A percentile compares a stretch with the other conserved stretches of the same genome.
These are phyloP conservation scores for Eurystomus glaucurus DNA, from an alignment of 2,797 vertebrate genomes.

Conservation along the genomic window DNA sequence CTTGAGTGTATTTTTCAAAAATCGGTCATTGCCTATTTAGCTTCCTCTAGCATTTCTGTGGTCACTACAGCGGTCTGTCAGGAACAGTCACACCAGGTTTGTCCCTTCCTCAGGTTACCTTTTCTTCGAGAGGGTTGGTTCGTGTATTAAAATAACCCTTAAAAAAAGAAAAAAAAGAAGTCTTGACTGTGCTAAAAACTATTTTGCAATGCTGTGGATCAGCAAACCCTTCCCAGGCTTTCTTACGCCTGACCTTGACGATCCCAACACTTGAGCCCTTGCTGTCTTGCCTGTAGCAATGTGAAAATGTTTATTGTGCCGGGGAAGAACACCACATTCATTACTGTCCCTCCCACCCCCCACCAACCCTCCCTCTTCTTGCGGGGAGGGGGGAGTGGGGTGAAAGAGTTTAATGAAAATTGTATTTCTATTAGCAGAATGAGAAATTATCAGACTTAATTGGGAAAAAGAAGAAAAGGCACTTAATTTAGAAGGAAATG, in stretches of 20 bases:
- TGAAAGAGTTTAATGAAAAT: slow-evolving; percentile 76
- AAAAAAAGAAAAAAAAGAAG: background rate
- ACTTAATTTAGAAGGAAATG: slow-evolving; percentile 75
- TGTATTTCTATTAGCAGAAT: slow-evolving; percentile 75
- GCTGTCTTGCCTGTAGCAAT: slow-evolving; percentile 63
- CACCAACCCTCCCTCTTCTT: background rate
- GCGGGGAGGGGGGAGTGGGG: background rate
- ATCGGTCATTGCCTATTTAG: background rate
- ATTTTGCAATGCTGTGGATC: background rate
- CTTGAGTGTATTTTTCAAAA: background rate
- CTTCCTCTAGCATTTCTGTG: background rate
- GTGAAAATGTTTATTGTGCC: slow-evolving; percentile 62
- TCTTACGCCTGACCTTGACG: slow-evolving; percentile 57
- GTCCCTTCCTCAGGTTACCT: background rate
- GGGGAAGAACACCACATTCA: slow-evolving; percentile 51
- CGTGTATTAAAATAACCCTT: background rate
- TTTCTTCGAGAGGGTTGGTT: background rate
- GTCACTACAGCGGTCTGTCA: background rate
- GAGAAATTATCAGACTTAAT: slow-evolving; percentile 76
- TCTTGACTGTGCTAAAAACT: background rate
- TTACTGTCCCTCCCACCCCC: slow-evolving; percentile 34
- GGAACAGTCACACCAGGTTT: background rate
- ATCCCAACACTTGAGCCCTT: slow-evolving; percentile 20
- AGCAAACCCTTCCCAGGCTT: background rate
- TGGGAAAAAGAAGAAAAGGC: slow-evolving; percentile 70